Evolutionary conservation across 2,888 invertebrate species (phyloP).

Genomic region (Melieria omissa): DNA sequence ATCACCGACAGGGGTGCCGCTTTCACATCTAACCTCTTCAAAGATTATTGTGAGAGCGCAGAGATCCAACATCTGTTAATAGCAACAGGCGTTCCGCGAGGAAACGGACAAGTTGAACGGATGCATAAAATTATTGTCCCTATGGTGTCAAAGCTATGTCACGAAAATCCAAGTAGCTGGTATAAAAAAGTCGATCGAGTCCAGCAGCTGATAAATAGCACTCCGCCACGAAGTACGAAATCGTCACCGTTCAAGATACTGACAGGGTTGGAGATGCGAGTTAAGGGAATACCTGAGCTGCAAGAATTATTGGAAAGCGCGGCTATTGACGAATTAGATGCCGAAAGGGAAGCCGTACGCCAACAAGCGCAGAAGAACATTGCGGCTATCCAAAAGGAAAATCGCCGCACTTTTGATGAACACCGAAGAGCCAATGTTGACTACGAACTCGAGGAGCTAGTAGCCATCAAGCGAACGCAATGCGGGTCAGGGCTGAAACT

Average conservation of each 20-base stretch:
- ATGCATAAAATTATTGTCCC: slow-evolving; percentile 57
- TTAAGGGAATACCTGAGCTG: not conserved
- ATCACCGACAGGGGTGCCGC: slow-evolving; percentile 38
- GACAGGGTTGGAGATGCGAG: slow-evolving; percentile 18
- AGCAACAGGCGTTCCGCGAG: slow-evolving; percentile 52
- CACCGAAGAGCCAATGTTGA: not conserved
- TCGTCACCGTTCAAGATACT: slow-evolving; percentile 10
- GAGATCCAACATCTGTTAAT: slow-evolving; percentile 51
- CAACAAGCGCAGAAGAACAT: not conserved
- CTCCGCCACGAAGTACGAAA: slow-evolving; percentile 21
- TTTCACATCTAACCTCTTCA: slow-evolving; percentile 43
- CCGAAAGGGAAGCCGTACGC: not conserved
- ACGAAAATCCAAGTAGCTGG: slow-evolving; percentile 54
- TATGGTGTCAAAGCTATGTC: slow-evolving; percentile 54
- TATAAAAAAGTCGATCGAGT: slow-evolving; percentile 48
- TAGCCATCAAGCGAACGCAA: slow-evolving; percentile 41
- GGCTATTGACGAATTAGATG: slow-evolving; percentile 1
- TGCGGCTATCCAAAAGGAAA: not conserved
- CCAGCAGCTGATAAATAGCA: slow-evolving; percentile 43
- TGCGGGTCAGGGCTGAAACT: slow-evolving; percentile 36
- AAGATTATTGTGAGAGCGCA: slow-evolving; percentile 52
- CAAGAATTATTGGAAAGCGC: not conserved
- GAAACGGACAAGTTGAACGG: slow-evolving; percentile 60
- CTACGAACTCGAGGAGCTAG: slow-evolving; percentile 22
- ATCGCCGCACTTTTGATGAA: not conserved